Percentiles rank a stretch among this genome's conserved stretches.
Conservation (phyloP, 35 echinoderm and acorn worm genomes). For the Anneissia japonica region DNA sequence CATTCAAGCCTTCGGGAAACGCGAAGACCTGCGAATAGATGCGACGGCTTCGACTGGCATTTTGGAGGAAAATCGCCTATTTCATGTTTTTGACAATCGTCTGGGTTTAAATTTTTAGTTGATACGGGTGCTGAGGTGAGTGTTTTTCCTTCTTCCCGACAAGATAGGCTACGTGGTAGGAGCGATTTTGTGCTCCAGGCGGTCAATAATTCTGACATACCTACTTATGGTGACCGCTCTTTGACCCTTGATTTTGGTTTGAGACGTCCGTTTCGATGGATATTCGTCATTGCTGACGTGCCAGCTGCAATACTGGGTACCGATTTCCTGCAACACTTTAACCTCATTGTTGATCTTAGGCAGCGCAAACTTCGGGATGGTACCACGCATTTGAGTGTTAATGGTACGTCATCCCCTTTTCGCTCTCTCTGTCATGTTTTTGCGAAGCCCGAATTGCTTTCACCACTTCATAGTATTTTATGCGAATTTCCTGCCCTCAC, state of each 20-base stretch:
- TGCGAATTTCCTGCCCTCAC: slow-evolving; percentile 3
- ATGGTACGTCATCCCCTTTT: background rate
- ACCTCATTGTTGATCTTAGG: slow-evolving; percentile 24
- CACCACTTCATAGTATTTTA: background rate
- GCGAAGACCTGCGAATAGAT: slow-evolving; percentile 5
- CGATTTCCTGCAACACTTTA: slow-evolving; percentile 34
- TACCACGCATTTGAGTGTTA: slow-evolving; percentile 5
- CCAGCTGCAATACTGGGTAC: slow-evolving; percentile 25
- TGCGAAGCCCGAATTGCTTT: background rate
- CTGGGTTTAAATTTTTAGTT: too few relatives aligned
- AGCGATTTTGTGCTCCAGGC: background rate
- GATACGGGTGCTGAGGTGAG: too few relatives aligned
- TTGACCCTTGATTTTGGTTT: slow-evolving; percentile 6
- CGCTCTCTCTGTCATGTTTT: background rate
- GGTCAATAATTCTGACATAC: background rate
- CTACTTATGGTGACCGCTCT: slow-evolving; percentile 8
- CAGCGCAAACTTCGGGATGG: slow-evolving; percentile 12
- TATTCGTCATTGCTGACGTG: slow-evolving; percentile 41
- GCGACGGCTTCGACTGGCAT: slow-evolving; percentile 16
- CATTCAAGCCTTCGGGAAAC: background rate
- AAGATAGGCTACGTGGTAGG: too few relatives aligned
- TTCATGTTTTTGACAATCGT: background rate
- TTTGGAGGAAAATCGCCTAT: background rate
- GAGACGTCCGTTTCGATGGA: background rate
- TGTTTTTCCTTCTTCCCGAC: too few relatives aligned